Conservation (phyloP, 2,888 invertebrate species). For the Tachystola acroxantha region DNA sequence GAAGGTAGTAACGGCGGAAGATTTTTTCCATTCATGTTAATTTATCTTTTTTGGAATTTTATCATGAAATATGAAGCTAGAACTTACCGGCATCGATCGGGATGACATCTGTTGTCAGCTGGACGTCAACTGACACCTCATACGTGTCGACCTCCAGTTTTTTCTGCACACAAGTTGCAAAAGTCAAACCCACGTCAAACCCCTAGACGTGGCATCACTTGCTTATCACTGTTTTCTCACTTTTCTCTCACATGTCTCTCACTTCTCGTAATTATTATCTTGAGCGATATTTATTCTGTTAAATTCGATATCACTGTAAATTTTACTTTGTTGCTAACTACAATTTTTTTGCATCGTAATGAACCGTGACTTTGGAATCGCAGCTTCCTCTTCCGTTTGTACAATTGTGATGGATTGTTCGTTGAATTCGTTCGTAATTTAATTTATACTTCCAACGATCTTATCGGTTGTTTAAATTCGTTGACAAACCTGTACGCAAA, state of each 20-base stretch:
- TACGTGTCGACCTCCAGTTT: slow-evolving; percentile 76
- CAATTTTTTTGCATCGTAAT: background rate
- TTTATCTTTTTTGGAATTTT: too few relatives aligned
- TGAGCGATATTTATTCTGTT: background rate
- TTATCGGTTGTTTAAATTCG: slow-evolving; percentile 1
- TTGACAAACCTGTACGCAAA: too few relatives aligned
- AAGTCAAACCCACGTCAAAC: slow-evolving; percentile 28
- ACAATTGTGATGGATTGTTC: slow-evolving; percentile 7
- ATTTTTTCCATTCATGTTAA: too few relatives aligned
- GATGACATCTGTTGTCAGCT: slow-evolving; percentile 77
- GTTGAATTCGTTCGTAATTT: slow-evolving; percentile 10
- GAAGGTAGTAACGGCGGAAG: too few relatives aligned
- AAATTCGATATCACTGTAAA: background rate
- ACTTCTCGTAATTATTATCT: slow-evolving; percentile 3
- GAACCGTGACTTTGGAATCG: slow-evolving; percentile 3
- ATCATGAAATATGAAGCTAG: too few relatives aligned
- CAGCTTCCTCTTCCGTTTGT: slow-evolving; percentile 16
- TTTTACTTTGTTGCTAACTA: background rate
- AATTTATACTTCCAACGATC: slow-evolving; percentile 4
- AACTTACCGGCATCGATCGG: slow-evolving; percentile 67
- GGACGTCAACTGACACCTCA: slow-evolving; percentile 74
- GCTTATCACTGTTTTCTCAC: slow-evolving; percentile 5
- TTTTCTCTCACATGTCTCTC: slow-evolving; percentile 6
- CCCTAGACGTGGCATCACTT: slow-evolving; percentile 39
- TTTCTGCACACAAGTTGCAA: slow-evolving; percentile 29